Percentiles rank a stretch among this genome's conserved stretches.
Evolutionary conservation across 2,888 invertebrate species (phyloP).

Genomic region (Taenaris catops): DNA sequence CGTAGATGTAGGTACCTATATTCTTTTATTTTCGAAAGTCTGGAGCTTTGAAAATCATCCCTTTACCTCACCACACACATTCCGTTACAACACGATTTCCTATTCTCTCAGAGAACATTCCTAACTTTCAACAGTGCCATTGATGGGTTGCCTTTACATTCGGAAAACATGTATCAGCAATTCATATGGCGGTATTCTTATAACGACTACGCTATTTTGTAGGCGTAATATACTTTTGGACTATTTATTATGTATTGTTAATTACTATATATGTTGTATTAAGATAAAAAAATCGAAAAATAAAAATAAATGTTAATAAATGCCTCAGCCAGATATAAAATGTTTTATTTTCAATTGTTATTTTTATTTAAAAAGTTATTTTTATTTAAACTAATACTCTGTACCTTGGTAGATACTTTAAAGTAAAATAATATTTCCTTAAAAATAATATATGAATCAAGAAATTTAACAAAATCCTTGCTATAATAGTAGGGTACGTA

Average conservation of each 20-base stretch:
- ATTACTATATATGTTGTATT: slow-evolving; percentile 81
- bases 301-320: slow-evolving; percentile 80
- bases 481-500: too few relatives aligned
- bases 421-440: too few relatives aligned
- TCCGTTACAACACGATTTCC: slow-evolving; percentile 21
- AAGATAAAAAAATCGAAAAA: slow-evolving; percentile 74
- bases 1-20: slow-evolving; percentile 9
- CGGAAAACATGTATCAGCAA: slow-evolving; percentile 57
- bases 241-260: slow-evolving; percentile 81
- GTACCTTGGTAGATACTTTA: too few relatives aligned
- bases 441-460: too few relatives aligned
- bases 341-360: slow-evolving; percentile 50
- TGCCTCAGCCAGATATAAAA: slow-evolving; percentile 76
- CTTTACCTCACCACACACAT: slow-evolving; percentile 12
- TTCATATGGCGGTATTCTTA: slow-evolving; percentile 77
- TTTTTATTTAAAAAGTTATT: too few relatives aligned
- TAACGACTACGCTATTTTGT: slow-evolving; percentile 80
- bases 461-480: too few relatives aligned
- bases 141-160: slow-evolving; percentile 65
- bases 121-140: slow-evolving; percentile 57
- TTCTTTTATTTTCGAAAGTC: slow-evolving; percentile 2
- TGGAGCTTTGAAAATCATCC: slow-evolving; percentile 9
- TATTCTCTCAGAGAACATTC: slow-evolving; percentile 55
- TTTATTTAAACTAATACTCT: too few relatives aligned
- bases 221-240: slow-evolving; percentile 81